A percentile compares a stretch with the other conserved stretches of the same genome.
Conservation (phyloP, 2,888 invertebrate genomes). For the Mactromeris polynyma region DNA sequence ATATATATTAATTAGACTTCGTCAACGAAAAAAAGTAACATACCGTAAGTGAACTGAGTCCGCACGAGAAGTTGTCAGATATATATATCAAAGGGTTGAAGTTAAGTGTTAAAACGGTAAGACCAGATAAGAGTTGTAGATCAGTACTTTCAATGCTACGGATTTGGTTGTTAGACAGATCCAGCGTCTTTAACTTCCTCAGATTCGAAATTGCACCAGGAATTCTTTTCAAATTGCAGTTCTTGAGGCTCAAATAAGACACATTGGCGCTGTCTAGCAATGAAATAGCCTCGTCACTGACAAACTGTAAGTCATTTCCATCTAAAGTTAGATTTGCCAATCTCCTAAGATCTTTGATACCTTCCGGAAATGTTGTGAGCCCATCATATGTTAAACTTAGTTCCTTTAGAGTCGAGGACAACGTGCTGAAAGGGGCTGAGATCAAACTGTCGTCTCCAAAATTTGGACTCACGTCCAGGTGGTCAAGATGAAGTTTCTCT, state of each 20-base stretch:
- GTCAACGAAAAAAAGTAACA: background rate
- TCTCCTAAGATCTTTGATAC: constrained; percentile 53
- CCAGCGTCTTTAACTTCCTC: constrained; percentile 50
- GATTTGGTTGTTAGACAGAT: constrained; percentile 70
- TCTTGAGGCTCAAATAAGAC: constrained; percentile 61
- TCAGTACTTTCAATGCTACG: constrained; percentile 73
- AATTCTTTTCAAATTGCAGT: constrained; percentile 72
- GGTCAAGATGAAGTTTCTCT: constrained; percentile 67
- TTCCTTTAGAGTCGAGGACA: constrained; percentile 57
- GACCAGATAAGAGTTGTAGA: constrained; percentile 54
- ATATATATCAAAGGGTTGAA: constrained; percentile 73
- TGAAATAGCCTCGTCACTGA: constrained; percentile 72
- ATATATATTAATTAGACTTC: no score
- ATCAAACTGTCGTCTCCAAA: constrained; percentile 68
- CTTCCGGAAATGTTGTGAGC: constrained; percentile 70
- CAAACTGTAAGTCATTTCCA: constrained; percentile 70
- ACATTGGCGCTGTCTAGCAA: constrained; percentile 65
- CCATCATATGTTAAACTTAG: constrained; percentile 70
- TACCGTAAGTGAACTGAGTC: constrained; percentile 54
- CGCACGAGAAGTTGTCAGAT: constrained; percentile 68
- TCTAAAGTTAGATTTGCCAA: constrained; percentile 64
- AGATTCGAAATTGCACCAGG: constrained; percentile 73
- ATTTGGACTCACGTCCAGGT: constrained; percentile 44
- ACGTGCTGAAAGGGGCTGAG: constrained; percentile 56
- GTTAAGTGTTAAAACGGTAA: constrained; percentile 55